Base-by-base conservation (phyloP, 2,888 invertebrate genomes). In the Rotaria sp. region DNA sequence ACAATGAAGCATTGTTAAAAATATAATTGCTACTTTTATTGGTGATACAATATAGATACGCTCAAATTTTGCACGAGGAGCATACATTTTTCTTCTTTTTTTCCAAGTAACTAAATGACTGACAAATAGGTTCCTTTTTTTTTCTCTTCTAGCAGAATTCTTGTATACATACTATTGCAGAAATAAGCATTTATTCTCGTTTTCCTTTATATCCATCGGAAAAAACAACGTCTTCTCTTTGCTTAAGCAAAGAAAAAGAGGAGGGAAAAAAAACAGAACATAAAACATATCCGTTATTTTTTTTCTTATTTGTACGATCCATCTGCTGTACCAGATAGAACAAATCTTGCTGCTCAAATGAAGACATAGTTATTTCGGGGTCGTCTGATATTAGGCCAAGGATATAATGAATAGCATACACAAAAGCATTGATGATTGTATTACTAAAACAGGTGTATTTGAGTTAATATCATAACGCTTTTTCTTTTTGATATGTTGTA, bases 11-110 rank as follows among this genome's bases (percentile, higher is more conserved):
- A 80, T 10, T 24, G 35, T 45, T 26, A 80, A 45, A 45, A 80
- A 80, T 80, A 80, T 26, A 80, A 41, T 80, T 24, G 80, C 80
- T 8, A 80, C 80, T 80, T 80, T 80, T 3, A 80, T 4, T 26
- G 80, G 80, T 80, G 80, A 80, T n/a, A 80, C 80, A 80, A 80
- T 45, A 45, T 80, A 80, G 45, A 80, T 80, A 80, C 80, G 80
- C n/a, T 80, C 80, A n/a, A 80, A 80, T 80, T 80, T 80, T 38
- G 80, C 80, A 80, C 80, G 80, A 80, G 80, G 80, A 45, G 80
- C 80, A 45, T 80, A 80, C 80, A 80, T 80, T 24, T 55, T 52
- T 52, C 21, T 21, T 30, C 13, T n/a, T 11, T n/a, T n/a, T 67
- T 18, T 38, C 7, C 30, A 35, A 21, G 21, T 26, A 67, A 67